Percentiles rank a stretch among this genome's conserved stretches.
Evolutionary conservation across 2,113 vertebrate genomes (phyloP).

Genomic region (Lontra canadensis): DNA sequence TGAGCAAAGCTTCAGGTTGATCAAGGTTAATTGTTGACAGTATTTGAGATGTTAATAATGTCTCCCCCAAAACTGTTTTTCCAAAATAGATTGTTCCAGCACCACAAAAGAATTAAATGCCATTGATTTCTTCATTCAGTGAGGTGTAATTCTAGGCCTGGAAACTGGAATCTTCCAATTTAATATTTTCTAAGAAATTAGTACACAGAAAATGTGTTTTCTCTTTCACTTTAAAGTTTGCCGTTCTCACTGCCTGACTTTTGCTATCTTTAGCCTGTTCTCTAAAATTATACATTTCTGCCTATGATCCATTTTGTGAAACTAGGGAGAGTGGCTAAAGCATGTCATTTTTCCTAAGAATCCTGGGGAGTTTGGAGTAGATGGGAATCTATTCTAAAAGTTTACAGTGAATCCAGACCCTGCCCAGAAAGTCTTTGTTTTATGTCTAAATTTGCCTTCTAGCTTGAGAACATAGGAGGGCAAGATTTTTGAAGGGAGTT

Average conservation of each 20-base stretch:
- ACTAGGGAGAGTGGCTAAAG: slow-evolving; percentile 44
- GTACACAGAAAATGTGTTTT: slow-evolving; percentile 54
- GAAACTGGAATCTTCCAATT: slow-evolving; percentile 38
- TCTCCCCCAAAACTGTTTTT: slow-evolving; percentile 34
- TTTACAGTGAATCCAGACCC: slow-evolving; percentile 19
- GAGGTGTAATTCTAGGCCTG: slow-evolving; percentile 53
- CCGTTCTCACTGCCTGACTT: slow-evolving; percentile 38
- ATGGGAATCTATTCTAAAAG: slow-evolving; percentile 61
- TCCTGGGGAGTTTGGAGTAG: slow-evolving; percentile 53
- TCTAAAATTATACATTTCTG: slow-evolving; percentile 56
- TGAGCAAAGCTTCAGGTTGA: slow-evolving; percentile 65
- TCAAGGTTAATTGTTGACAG: slow-evolving; percentile 67
- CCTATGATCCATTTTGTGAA: slow-evolving; percentile 51
- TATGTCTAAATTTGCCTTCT: slow-evolving; percentile 38
- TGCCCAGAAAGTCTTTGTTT: slow-evolving; percentile 43
- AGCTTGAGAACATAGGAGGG: slow-evolving; percentile 52
- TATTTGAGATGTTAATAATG: slow-evolving; percentile 70
- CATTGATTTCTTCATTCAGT: slow-evolving; percentile 61
- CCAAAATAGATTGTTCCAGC: slow-evolving; percentile 40
- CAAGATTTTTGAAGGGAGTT: background rate
- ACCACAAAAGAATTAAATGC: slow-evolving; percentile 58
- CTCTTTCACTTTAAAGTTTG: slow-evolving; percentile 35
- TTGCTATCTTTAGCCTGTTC: slow-evolving; percentile 40
- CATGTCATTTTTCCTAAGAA: slow-evolving; percentile 60
- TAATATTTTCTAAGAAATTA: slow-evolving; percentile 54